phyloP scores from a whole-genome alignment of 1,140 invertebrate species.

The Drosophila asahinai region DNA sequence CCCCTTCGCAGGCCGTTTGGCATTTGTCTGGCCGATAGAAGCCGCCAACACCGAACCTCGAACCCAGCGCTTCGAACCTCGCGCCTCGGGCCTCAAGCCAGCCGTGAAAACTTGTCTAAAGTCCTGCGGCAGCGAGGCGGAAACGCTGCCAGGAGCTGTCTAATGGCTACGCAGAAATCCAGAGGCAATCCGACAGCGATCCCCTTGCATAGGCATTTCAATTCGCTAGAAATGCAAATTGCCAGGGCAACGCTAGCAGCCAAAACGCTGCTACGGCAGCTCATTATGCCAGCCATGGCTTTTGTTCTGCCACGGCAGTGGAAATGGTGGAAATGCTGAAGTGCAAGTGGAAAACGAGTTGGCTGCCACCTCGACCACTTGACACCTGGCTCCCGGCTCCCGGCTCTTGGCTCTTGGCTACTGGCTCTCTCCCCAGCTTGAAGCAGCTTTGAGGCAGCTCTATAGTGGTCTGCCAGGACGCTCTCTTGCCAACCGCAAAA shows the following conservation, averaged over 20 bases:
- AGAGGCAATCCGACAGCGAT: conserved; percentile 51
- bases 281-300: conserved; percentile 65
- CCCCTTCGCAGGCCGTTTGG: conserved; percentile 39
- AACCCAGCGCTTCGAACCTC: neutral
- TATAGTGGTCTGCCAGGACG: neutral
- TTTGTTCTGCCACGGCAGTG: conserved; percentile 45
- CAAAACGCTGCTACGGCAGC: conserved; percentile 57
- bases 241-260: conserved; percentile 59
- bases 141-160: conserved; percentile 74
- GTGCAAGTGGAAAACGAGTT: conserved; percentile 33
- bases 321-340: conserved; percentile 13
- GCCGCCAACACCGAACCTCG: conserved; percentile 17
- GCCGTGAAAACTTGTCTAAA: conserved; percentile 80
- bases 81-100: conserved; percentile 35
- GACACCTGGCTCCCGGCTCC: conserved; percentile 45
- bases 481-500: conserved; percentile 58
- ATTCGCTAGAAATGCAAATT: conserved; percentile 66
- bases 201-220: conserved; percentile 53
- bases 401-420: conserved; percentile 25
- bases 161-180: conserved; percentile 76
- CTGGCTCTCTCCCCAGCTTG: conserved; percentile 2
- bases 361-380: conserved; percentile 46
- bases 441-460: neutral
- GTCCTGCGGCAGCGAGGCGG: conserved; percentile 60
- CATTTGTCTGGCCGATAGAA: conserved; percentile 30